A percentile compares a stretch with the other conserved stretches of the same genome.
Evolutionary conservation across 2,888 invertebrate species (phyloP).

Genomic region (Polyommatus iphigenia): DNA sequence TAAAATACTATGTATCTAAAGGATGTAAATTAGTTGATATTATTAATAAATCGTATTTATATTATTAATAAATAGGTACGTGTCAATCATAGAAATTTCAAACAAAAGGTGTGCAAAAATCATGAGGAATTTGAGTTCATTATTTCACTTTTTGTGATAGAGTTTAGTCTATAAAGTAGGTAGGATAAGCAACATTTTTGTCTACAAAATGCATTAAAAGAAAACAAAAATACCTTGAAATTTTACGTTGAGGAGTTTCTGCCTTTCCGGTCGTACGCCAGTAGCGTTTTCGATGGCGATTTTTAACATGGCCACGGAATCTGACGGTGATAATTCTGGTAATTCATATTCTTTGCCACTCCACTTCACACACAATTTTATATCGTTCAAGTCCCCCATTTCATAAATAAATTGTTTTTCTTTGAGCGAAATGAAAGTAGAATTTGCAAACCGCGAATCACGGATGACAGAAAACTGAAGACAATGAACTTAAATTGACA

Average conservation of each 20-base stretch:
- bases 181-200: not conserved
- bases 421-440: not conserved
- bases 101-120: not conserved
- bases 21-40: not conserved
- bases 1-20: not conserved
- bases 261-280: constrained; percentile 94
- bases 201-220: not conserved
- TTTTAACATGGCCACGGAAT: constrained; percentile 91
- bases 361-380: constrained; percentile 91
- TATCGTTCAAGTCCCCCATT: constrained; percentile 76
- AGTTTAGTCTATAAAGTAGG: not conserved
- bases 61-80: not conserved
- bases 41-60: not conserved
- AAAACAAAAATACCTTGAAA: constrained; percentile 85
- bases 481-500: constrained; percentile 26
- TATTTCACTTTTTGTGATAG: not conserved
- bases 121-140: not conserved
- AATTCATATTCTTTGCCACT: constrained; percentile 94
- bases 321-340: constrained; percentile 85
- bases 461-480: not conserved
- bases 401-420: constrained; percentile 42
- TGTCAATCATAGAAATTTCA: not conserved
- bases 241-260: constrained; percentile 95
- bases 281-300: constrained; percentile 92
- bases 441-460: not conserved